Evolutionary conservation across 1,140 invertebrate species (phyloP).

Genomic region (Hypsibius dujardini): DNA sequence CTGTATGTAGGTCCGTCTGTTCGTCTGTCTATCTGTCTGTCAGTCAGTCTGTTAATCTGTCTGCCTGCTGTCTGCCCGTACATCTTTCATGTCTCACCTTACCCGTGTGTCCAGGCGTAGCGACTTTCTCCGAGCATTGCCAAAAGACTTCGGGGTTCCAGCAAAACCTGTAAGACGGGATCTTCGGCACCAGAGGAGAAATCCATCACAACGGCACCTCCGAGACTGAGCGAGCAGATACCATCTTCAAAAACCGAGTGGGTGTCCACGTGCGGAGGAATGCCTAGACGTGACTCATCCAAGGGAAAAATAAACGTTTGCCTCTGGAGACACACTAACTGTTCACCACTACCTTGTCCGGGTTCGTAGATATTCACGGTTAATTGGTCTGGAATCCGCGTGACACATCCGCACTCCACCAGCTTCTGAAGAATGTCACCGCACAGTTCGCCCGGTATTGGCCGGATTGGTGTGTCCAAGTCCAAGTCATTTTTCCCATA

Average conservation of each 20-base stretch:
- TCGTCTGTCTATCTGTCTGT: too few species aligned
- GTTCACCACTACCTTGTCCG: slow-evolving; percentile 53
- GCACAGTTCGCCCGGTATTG: slow-evolving; percentile 51
- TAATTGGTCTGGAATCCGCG: slow-evolving; percentile 65
- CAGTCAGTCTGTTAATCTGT: too few species aligned
- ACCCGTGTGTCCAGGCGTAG: slow-evolving; percentile 39
- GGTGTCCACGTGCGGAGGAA: slow-evolving; percentile 84
- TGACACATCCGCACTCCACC: slow-evolving; percentile 35
- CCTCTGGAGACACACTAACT: slow-evolving; percentile 14
- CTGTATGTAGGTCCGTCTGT: background rate
- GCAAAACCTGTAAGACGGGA: slow-evolving; percentile 41
- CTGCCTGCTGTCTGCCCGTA: too few species aligned
- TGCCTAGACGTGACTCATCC: slow-evolving; percentile 43
- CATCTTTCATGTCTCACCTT: background rate
- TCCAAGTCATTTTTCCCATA: slow-evolving; percentile 77
- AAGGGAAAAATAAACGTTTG: background rate
- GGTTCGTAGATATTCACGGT: slow-evolving; percentile 78
- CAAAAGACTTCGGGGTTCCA: slow-evolving; percentile 58
- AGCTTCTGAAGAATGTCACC: slow-evolving; percentile 27
- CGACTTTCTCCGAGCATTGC: slow-evolving; percentile 63
- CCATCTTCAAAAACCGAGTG: slow-evolving; percentile 76
- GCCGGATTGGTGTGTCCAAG: slow-evolving; percentile 43
- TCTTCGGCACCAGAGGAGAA: slow-evolving; percentile 44
- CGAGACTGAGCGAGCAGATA: slow-evolving; percentile 70
- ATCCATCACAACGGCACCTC: slow-evolving; percentile 69